Evolutionary conservation across 2,113 vertebrate species (phyloP).

Genomic region (Daphoenositta chrysoptera): DNA sequence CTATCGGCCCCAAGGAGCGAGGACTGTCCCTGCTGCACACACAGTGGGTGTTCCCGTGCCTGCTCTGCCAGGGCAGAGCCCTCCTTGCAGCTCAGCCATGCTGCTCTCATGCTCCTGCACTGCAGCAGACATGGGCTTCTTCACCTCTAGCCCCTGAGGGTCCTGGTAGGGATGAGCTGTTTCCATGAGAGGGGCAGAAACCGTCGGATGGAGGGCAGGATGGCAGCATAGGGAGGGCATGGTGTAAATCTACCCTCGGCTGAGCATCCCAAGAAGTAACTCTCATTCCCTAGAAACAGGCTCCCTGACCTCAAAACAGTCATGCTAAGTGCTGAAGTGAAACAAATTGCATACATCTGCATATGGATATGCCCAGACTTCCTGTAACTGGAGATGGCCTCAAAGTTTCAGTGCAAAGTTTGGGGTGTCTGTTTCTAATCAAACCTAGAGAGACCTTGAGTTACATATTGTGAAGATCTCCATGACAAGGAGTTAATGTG

Average conservation of each 20-base stretch:
- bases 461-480: background rate
- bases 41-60: background rate
- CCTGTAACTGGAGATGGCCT: conserved; percentile 54
- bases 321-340: background rate
- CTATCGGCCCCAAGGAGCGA: background rate
- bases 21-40: background rate
- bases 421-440: conserved; percentile 50
- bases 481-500: background rate
- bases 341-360: conserved; percentile 50
- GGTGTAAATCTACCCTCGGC: background rate
- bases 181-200: background rate
- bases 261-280: background rate
- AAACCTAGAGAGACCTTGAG: conserved; percentile 6
- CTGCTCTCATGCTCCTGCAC: background rate
- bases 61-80: background rate
- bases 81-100: background rate
- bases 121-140: background rate
- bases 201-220: background rate
- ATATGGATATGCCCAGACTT: conserved; percentile 31
- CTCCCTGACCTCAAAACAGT: background rate
- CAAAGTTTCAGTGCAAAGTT: conserved; percentile 16
- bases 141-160: background rate
- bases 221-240: rapidly evolving
- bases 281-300: background rate
- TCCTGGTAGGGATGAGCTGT: background rate